A percentile compares a stretch with the other conserved stretches of the same genome.
Conservation (phyloP, 2,797 vertebrate species). For the Notoglanidium macrostoma region DNA sequence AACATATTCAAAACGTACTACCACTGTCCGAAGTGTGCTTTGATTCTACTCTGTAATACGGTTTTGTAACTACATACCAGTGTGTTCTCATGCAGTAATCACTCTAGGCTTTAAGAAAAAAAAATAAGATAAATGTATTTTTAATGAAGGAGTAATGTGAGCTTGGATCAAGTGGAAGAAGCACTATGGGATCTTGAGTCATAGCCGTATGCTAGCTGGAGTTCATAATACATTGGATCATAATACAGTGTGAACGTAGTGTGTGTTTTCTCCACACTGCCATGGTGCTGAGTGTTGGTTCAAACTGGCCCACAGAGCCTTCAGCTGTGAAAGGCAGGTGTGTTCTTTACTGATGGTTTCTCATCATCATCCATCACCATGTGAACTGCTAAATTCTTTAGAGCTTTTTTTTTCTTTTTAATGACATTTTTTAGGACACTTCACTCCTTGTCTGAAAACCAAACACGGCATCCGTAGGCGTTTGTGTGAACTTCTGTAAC, state of each 20-base stretch:
- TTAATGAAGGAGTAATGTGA: slow-evolving; percentile 48
- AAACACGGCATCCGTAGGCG: slow-evolving; percentile 23
- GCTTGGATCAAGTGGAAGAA: slow-evolving; percentile 31
- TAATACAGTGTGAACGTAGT: slow-evolving; percentile 38
- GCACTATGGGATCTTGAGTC: slow-evolving; percentile 39
- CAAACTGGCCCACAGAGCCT: slow-evolving; percentile 58
- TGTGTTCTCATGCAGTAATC: slow-evolving; percentile 78
- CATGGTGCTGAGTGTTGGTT: slow-evolving; percentile 56
- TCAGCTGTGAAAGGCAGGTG: slow-evolving; percentile 49
- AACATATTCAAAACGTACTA: slow-evolving; percentile 65
- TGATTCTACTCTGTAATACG: slow-evolving; percentile 72
- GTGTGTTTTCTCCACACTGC: slow-evolving; percentile 44
- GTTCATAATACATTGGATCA: slow-evolving; percentile 44
- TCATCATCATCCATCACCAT: slow-evolving; percentile 56
- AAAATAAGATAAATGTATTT: slow-evolving; percentile 74
- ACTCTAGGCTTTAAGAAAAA: slow-evolving; percentile 70
- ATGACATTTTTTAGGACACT: slow-evolving; percentile 43
- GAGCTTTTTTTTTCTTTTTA: slow-evolving; percentile 49
- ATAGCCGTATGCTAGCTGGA: slow-evolving; percentile 16
- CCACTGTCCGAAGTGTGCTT: slow-evolving; percentile 70
- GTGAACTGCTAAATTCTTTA: slow-evolving; percentile 62
- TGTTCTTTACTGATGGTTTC: slow-evolving; percentile 53
- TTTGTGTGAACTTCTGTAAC: slow-evolving; percentile 49
- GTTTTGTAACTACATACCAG: slow-evolving; percentile 77
- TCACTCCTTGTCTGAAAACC: slow-evolving; percentile 41